phyloP scores from a whole-genome alignment of 2,797 vertebrate genomes.

The Diceros bicornis region DNA sequence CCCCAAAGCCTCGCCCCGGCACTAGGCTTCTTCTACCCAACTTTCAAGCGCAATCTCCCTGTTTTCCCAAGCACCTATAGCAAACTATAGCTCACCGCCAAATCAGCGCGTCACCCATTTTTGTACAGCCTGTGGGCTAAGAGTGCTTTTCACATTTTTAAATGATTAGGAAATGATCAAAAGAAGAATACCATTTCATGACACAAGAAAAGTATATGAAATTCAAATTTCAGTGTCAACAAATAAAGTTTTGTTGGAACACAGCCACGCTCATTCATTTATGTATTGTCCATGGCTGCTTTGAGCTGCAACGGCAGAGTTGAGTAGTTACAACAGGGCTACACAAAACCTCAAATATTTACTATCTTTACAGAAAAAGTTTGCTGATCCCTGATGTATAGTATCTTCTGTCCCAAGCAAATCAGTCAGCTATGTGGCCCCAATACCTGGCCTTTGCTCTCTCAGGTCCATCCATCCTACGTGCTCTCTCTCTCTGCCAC shows the following conservation, averaged over 20 bases:
- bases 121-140: neutral
- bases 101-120: neutral
- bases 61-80: neutral
- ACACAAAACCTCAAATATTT: neutral
- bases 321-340: neutral
- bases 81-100: fast-evolving
- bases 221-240: neutral
- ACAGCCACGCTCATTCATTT: neutral
- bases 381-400: neutral
- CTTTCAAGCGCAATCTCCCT: neutral
- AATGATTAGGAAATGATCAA: neutral
- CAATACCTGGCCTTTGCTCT: neutral
- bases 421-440: neutral
- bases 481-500: neutral
- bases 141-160: neutral
- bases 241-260: neutral
- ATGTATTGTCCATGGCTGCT: neutral
- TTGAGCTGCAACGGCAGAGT: neutral
- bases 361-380: neutral
- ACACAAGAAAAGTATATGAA: neutral
- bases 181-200: neutral
- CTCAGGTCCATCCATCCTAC: too few species aligned
- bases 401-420: neutral
- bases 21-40: neutral
- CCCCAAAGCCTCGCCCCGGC: neutral